Evolutionary conservation across 2,113 vertebrate genomes (phyloP).

Genomic region (Labeo catla): DNA sequence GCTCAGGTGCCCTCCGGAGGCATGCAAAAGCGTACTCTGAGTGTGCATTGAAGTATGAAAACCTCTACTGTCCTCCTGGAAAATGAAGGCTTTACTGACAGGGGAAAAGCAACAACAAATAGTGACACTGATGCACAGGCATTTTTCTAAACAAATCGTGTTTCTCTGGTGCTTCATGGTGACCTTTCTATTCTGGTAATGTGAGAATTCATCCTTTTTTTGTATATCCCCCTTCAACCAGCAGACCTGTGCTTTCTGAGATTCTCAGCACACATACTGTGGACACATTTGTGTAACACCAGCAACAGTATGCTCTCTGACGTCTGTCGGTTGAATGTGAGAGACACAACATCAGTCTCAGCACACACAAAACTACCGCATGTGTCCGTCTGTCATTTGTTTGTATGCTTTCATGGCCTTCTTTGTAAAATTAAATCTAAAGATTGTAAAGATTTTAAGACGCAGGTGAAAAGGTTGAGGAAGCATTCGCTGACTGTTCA

Average conservation of each 20-base stretch:
- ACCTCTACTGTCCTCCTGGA: constrained; percentile 48
- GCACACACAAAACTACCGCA: background rate
- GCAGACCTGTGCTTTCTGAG: constrained; percentile 44
- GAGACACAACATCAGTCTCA: constrained; percentile 16
- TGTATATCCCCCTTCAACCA: constrained; percentile 47
- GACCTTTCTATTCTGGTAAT: constrained; percentile 62
- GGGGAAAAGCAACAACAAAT: constrained; percentile 19
- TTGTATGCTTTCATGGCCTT: background rate
- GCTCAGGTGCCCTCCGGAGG: constrained; percentile 67
- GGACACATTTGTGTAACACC: constrained; percentile 46
- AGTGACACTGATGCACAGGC: constrained; percentile 53
- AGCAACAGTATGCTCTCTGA: constrained; percentile 60
- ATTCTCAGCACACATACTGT: constrained; percentile 23
- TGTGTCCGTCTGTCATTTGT: background rate
- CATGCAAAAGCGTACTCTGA: constrained; percentile 51
- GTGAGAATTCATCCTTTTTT: constrained; percentile 55
- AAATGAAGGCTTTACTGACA: constrained; percentile 39
- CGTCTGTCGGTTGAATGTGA: background rate
- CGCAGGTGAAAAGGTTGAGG: background rate
- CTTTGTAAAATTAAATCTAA: background rate
- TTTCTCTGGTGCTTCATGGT: constrained; percentile 67
- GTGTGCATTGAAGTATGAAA: constrained; percentile 42
- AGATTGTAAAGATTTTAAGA: background rate
- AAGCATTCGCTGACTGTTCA: background rate
- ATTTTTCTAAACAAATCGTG: constrained; percentile 45